phyloP scores from a whole-genome alignment of 2,797 vertebrate genomes.

The Trichosurus vulpecula region DNA sequence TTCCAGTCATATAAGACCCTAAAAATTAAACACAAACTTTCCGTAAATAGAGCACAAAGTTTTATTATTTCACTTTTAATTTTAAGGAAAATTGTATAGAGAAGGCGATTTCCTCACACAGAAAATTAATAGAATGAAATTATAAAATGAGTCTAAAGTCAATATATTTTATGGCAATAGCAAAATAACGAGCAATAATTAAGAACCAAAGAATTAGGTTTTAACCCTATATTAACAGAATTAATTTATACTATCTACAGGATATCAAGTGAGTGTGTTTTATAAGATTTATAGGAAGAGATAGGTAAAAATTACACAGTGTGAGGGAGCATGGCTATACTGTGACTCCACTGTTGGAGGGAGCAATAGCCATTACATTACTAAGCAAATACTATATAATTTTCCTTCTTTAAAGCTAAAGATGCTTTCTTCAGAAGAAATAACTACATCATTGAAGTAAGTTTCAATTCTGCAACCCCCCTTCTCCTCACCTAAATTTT shows the following conservation, averaged over 20 bases:
- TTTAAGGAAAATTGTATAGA: conserved; percentile 15
- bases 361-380: not conserved
- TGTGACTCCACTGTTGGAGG: not conserved
- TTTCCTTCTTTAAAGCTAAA: conserved; percentile 52
- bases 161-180: conserved; percentile 29
- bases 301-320: not conserved
- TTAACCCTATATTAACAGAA: not conserved
- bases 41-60: conserved; percentile 45
- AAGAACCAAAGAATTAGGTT: not conserved
- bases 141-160: conserved; percentile 48
- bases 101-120: conserved; percentile 4
- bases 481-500: not conserved
- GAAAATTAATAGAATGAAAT: conserved; percentile 32
- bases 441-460: conserved; percentile 32
- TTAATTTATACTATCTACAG: not conserved
- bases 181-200: conserved; percentile 12
- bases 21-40: conserved; percentile 50
- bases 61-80: conserved; percentile 36
- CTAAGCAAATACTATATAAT: not conserved
- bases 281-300: not conserved
- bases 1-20: conserved; percentile 98
- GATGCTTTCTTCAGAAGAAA: conserved; percentile 51
- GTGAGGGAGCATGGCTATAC: not conserved
- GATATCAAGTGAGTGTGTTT: not conserved
- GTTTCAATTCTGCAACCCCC: conserved; percentile 30